Percentiles rank a stretch among this genome's conserved stretches.
These are phyloP conservation scores for Fragum sueziense DNA, from an alignment of 2,888 invertebrate genomes.

Conservation along the genomic window DNA sequence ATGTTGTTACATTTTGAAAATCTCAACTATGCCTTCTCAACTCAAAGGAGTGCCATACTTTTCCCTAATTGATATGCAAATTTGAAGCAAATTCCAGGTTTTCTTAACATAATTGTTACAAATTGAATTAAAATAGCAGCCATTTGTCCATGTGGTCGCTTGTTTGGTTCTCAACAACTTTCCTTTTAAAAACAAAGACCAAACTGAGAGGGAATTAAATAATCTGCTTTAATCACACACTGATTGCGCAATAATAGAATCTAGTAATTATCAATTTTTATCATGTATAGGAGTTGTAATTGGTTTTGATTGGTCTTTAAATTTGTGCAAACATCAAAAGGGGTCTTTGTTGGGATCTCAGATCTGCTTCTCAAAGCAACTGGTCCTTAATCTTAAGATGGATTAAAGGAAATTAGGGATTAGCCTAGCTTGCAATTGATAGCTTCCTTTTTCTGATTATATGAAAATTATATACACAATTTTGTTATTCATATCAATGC, in stretches of 20 bases:
- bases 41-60: conserved; percentile 42
- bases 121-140: conserved; percentile 46
- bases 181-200: conserved; percentile 50
- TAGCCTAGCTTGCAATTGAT: not conserved
- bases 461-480: no score
- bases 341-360: conserved; percentile 29
- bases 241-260: conserved; percentile 38
- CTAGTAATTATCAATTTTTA: conserved; percentile 44
- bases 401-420: conserved; percentile 54
- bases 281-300: conserved; percentile 44
- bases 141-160: conserved; percentile 1
- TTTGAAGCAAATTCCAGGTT: conserved; percentile 24
- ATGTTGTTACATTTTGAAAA: conserved; percentile 50
- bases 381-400: conserved; percentile 24
- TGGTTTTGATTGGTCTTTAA: conserved; percentile 49
- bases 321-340: conserved; percentile 20
- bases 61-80: conserved; percentile 33
- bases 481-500: no score
- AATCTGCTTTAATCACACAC: conserved; percentile 45
- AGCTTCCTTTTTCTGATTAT: not conserved
- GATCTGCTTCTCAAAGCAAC: conserved; percentile 50
- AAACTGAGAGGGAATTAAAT: conserved; percentile 26
- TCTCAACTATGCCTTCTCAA: conserved; percentile 51
- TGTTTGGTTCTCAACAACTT: conserved; percentile 1
- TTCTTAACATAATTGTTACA: conserved; percentile 16